These are phyloP conservation scores for Parapristionchus giblindavisi DNA, from an alignment of 2,888 invertebrate species.

Conservation along the genomic window DNA sequence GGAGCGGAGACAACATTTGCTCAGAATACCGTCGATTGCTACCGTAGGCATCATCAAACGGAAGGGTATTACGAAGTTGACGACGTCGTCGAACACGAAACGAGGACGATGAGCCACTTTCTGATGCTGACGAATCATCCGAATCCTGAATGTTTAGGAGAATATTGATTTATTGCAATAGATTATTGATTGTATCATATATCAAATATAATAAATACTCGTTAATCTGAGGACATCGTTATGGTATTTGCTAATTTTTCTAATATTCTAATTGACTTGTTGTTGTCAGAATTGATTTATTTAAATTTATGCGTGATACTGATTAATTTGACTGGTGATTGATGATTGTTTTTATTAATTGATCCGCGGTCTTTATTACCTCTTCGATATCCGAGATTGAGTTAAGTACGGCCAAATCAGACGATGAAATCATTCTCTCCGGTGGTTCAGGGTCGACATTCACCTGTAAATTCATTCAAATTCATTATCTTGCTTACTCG, in stretches of 20 bases:
- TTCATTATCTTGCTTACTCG: too few relatives aligned
- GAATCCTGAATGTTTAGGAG: slow-evolving; percentile 57
- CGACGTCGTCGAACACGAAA: slow-evolving; percentile 40
- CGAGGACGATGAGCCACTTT: slow-evolving; percentile 50
- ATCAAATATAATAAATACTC: too few relatives aligned
- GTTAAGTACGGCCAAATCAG: slow-evolving; percentile 61
- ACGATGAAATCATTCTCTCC: slow-evolving; percentile 19
- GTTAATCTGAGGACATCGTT: too few relatives aligned
- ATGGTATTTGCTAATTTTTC: too few relatives aligned
- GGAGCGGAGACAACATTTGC: slow-evolving; percentile 26
- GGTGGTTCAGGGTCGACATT: slow-evolving; percentile 50
- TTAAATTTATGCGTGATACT: too few relatives aligned
- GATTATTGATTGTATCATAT: too few relatives aligned
- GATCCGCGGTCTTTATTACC: too few relatives aligned
- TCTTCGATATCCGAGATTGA: slow-evolving; percentile 60
- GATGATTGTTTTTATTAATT: too few relatives aligned
- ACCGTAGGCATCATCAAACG: slow-evolving; percentile 4
- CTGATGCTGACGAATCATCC: slow-evolving; percentile 63
- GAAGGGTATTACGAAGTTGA: slow-evolving; percentile 41
- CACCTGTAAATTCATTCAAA: slow-evolving; percentile 45
- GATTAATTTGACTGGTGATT: not conserved
- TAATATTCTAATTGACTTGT: too few relatives aligned
- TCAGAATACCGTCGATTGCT: slow-evolving; percentile 28
- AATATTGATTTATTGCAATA: too few relatives aligned
- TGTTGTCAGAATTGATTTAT: too few relatives aligned